These are phyloP conservation scores for Heliconius congener DNA, from an alignment of 1,140 invertebrate species.

Conservation along the genomic window DNA sequence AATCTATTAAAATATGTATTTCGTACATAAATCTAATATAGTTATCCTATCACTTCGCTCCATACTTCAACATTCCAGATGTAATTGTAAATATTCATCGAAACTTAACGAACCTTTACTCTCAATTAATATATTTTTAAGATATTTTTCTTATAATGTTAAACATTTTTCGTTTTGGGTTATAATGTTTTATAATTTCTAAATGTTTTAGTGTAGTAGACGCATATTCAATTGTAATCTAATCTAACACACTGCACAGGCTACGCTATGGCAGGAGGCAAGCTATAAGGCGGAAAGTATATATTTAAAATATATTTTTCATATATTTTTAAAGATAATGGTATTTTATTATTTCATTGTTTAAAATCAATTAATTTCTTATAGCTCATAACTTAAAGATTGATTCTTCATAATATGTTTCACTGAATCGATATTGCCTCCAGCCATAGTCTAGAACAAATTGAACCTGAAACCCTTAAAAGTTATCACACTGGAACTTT, in stretches of 20 bases:
- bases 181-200: slow-evolving; percentile 34
- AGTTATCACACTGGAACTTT: slow-evolving; percentile 25
- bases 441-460: slow-evolving; percentile 26
- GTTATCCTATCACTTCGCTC: slow-evolving; percentile 29
- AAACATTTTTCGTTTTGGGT: slow-evolving; percentile 38
- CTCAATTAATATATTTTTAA: slow-evolving; percentile 35
- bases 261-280: slow-evolving; percentile 27
- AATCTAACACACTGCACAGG: slow-evolving; percentile 27
- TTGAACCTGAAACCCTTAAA: slow-evolving; percentile 29
- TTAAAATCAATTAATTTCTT: slow-evolving; percentile 7
- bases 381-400: slow-evolving; percentile 19
- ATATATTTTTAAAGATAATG: neutral
- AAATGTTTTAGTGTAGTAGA: slow-evolving; percentile 52
- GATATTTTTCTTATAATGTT: slow-evolving; percentile 46
- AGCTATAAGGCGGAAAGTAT: neutral
- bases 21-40: slow-evolving; percentile 8
- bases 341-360: neutral
- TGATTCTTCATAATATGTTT: slow-evolving; percentile 28
- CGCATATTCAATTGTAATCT: slow-evolving; percentile 33
- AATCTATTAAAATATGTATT: neutral
- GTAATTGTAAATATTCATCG: slow-evolving; percentile 59
- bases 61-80: slow-evolving; percentile 66
- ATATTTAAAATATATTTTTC: neutral
- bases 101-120: slow-evolving; percentile 46
- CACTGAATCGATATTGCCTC: slow-evolving; percentile 31